Conservation (phyloP, 1,140 invertebrate genomes). For the Euschistus heros region DNA sequence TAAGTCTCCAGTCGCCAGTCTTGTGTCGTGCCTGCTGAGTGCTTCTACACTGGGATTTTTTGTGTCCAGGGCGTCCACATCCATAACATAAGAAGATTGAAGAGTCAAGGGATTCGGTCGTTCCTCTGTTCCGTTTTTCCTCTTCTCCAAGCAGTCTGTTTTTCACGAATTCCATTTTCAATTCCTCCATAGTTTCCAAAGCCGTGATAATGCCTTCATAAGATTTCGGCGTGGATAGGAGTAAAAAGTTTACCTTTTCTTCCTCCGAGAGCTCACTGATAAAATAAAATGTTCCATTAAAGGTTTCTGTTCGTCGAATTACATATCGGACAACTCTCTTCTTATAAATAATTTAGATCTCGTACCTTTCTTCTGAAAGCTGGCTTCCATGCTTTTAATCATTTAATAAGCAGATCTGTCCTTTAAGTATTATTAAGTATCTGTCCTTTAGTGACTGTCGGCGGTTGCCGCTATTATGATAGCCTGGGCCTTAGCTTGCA, state of each 20-base stretch:
- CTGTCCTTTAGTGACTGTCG: background rate
- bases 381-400: background rate
- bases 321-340: no score
- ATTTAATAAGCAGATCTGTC: slow-evolving; percentile 2
- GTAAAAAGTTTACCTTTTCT: background rate
- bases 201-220: background rate
- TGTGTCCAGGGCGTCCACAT: background rate
- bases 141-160: background rate
- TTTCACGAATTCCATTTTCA: no score
- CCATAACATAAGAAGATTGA: background rate
- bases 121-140: background rate
- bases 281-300: background rate
- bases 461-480: no score
- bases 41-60: background rate
- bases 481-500: no score
- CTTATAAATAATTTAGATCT: background rate
- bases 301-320: background rate
- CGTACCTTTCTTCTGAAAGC: background rate
- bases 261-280: background rate
- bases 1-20: no score
- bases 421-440: slow-evolving; percentile 1
- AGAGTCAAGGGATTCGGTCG: background rate
- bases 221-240: background rate
- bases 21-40: background rate
- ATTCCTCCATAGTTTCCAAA: no score